Base-by-base conservation (phyloP, 2,113 vertebrate species). In the Anguilla japonica region DNA sequence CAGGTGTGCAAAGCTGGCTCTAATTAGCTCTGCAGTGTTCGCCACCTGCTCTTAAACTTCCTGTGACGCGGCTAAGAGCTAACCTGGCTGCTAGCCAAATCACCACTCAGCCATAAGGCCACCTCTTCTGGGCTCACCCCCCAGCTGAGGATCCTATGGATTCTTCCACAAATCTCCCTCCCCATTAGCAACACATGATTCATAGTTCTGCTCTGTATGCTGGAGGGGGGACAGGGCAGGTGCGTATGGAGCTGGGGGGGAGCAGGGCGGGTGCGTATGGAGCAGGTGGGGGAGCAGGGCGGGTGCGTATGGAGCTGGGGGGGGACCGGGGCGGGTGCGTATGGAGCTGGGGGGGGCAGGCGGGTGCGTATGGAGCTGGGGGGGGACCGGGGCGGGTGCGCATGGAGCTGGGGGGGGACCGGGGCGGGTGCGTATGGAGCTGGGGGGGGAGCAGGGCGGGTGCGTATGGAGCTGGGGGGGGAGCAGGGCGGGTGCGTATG, bases 191-290 rank as follows among this genome's bases (percentile, higher is more conserved):
- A 87, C 86, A 91, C 90, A 93, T 86, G 90, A 91, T 90, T 89
- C 90, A 88, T 91, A 92, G 92, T 91, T 93, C 50, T 93, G 91
- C 93, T 92, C 92, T 94, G 88, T 89, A 93, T 92, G 93, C 91
- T 89, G 92, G 90, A 88, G 34, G 34, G 34, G 34, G 34, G n/a
- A n/a, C n/a, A n/a, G 34, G 34, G 1, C 92, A 91, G 91, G 89
- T 63, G 9, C 53, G 39, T 89, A 92, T 87, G 87, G 71, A 87
- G 89, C 34, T 34, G 34, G 34, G 34, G 89, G 89, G 89, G 91
- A 88, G 87, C 89, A 88, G 90, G 90, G 89, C 92, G 91, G 91
- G 89, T 63, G 9, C 53, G 39, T 89, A 92, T 87, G 87, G 71
- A 87, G n/a, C n/a, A n/a, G n/a, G n/a, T n/a, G n/a, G 91, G 89